Evolutionary conservation across 2,113 vertebrate genomes (phyloP), one percentile per base, ranked within the genome.

Genomic region (Chaetops frenatus): DNA sequence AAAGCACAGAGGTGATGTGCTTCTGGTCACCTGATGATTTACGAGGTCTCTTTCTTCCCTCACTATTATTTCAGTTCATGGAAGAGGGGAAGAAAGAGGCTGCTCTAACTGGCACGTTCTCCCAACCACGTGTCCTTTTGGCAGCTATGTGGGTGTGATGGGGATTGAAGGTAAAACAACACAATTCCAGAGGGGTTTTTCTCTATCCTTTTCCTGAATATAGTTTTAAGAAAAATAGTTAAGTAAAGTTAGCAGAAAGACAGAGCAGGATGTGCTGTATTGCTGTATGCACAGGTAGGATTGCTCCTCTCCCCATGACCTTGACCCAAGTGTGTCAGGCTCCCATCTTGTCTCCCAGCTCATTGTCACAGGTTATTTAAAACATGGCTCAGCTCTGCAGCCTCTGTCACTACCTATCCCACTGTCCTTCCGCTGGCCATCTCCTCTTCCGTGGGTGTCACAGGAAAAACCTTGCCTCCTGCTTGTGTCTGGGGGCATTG

Each of bases 61-160:
- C 7, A 1, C 71, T 78, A 29, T 48, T 36, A 15, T 6, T 64
- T 35, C 50, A 33, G 45, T 27, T 21, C 21, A 22, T 8, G 54
- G 40, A 60, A 60, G 24, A 93, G 15, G 23, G 19, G 51, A 88
- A 74, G 28, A 27, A 88, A 92, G n/a, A 73, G 48, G 42, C 50
- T 90, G 50, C 67, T 79, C 9, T 42, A 22, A 50, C 29, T 67
- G 38, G 11, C 16, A 62, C 42, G 19, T 44, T 84, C 67, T 80
- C 44, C 61, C 2, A 15, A 3, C 15, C 21, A 5, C 0, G 0
- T 31, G 65, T 77, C 42, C 54, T 82, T 61, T 56, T 38, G 54
- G 50, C 28, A 57, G 29, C 33, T 58, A 2, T 31, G 36, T 57
- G 57, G 22, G 12, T 54, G 22, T 47, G 54, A 53, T n/a, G 45